phyloP scores from a whole-genome alignment of 2,113 vertebrate species.

The Perca flavescens region DNA sequence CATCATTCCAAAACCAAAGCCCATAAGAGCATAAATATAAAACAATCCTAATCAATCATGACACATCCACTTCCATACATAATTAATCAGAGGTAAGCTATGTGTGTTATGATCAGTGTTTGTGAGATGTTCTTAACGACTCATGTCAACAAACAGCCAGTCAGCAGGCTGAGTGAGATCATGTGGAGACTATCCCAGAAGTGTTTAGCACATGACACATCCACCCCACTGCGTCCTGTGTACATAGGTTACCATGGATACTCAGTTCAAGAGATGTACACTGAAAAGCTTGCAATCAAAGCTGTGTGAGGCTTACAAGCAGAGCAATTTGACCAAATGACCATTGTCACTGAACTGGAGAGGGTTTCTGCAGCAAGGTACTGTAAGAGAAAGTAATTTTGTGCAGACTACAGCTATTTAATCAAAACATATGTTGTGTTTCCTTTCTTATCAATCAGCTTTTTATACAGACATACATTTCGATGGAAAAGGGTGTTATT shows the following conservation, averaged over 20 bases:
- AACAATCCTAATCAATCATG: not conserved
- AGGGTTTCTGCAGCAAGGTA: constrained; percentile 55
- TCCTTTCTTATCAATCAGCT: not conserved
- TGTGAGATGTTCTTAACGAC: constrained; percentile 40
- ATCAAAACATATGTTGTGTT: not conserved
- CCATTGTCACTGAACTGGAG: constrained; percentile 9
- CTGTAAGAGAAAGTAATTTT: not conserved
- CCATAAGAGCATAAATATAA: not conserved
- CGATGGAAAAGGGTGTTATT: not conserved
- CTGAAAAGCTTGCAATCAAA: constrained; percentile 65
- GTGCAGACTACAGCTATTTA: not conserved
- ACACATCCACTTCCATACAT: not conserved
- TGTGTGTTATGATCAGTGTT: constrained; percentile 20
- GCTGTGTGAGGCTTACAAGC: constrained; percentile 16
- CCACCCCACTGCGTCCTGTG: constrained; percentile 61
- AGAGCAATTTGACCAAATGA: not conserved
- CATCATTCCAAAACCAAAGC: too few species aligned
- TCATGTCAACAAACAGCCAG: constrained; percentile 43
- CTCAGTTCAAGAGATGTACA: constrained; percentile 49
- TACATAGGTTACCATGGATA: constrained; percentile 75
- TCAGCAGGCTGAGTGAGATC: constrained; percentile 57
- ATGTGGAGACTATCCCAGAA: constrained; percentile 67
- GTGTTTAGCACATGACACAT: constrained; percentile 58
- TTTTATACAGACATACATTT: not conserved
- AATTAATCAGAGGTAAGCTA: constrained; percentile 16